Base-by-base conservation (phyloP, 2,797 vertebrate genomes). In the Petrocephalus schoutedeni region DNA sequence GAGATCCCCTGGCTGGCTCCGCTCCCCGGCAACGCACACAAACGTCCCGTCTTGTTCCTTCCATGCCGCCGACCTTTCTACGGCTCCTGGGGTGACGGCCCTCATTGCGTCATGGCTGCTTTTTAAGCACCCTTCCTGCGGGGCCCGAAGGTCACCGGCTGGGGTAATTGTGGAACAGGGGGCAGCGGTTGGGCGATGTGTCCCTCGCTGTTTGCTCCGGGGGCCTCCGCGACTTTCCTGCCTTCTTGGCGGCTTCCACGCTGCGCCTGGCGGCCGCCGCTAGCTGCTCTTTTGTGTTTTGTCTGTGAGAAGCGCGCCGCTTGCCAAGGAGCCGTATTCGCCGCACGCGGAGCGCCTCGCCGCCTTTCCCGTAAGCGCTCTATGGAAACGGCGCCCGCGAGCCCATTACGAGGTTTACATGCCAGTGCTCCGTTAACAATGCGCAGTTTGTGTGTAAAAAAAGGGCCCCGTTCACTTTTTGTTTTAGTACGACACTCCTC, bases 61-160 rank as follows among this genome's bases (percentile, higher is more conserved):
- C 87, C 49, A 74, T 54, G 54, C 58, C 54, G 58, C 59, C 59
- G 82, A 85, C 59, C 87, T 67, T 67, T 57, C 19, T 71, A 85
- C 87, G 56, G 58, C 51, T 85, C 57, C 58, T 67, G 45, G 45
- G 71, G 71, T 51, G 16, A 56, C 12, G 6, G 64, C 51, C 32
- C 16, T 41, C 41, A 87, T 87, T 80, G 54, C 87, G 54, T 87
- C 87, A 87, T 77, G 53, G 49, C 67, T 80, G 71, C 9, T 28
- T 23, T 87, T 21, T 36, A 58, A 84, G 82, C 57, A 9, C 16
- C 16, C 21, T 51, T 64, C 58, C 87, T 85, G 59, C 86, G 67
- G 89, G 64, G 89, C 88, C 51, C 87, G 88, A 89, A 87, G 86
- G 87, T 90, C 85, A 88, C 80, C 28, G 58, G 74, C 87, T 23